Base-by-base conservation (phyloP, 2,797 vertebrate genomes). In the Poeciliopsis gracilis region DNA sequence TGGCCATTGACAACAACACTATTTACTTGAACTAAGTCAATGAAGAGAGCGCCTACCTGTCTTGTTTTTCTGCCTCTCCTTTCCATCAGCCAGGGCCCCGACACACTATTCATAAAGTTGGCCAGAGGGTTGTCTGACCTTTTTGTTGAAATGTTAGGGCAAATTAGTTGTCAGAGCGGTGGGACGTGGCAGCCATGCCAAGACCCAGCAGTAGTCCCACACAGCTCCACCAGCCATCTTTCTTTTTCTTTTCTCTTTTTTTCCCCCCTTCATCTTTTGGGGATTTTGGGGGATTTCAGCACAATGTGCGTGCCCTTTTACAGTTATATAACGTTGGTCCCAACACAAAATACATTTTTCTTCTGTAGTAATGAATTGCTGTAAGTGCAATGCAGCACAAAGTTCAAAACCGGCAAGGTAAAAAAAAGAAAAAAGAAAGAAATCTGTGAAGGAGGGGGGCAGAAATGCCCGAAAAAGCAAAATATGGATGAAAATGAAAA, bases 121-220 rank as follows among this genome's bases (percentile, higher is more conserved):
- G 88, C 82, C 88, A 87, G 84, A 90, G 90, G 88, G 87, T 91
- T 93, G 92, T 90, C 90, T 95, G 93, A 95, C 95, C 94, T 96
- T 95, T 95, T 91, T 85, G 86, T 86, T 90, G 86, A 95, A 94
- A 95, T 94, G 94, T 93, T 94, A 92, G 93, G 91, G 92, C 93
- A 95, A 95, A 95, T 95, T 91, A 95, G 94, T 94, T 95, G 94
- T 93, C 94, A 92, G 89, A 84, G 88, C 47, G 47, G 75, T 72
- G 80, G 82, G 82, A 94, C 88, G 90, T 92, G 93, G 86, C 77
- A 67, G 76, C 87, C 92, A 90, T 93, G 87, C 89, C 89, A 91
- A 93, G 72, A 67, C 83, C 63, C 38, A 25, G 74, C 63, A 59
- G 4, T 46, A 75, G 78, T 75, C 71, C 76, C 73, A 51, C 66